Evolutionary conservation across 1,140 invertebrate species (phyloP).

Genomic region (Calosoma granatense): DNA sequence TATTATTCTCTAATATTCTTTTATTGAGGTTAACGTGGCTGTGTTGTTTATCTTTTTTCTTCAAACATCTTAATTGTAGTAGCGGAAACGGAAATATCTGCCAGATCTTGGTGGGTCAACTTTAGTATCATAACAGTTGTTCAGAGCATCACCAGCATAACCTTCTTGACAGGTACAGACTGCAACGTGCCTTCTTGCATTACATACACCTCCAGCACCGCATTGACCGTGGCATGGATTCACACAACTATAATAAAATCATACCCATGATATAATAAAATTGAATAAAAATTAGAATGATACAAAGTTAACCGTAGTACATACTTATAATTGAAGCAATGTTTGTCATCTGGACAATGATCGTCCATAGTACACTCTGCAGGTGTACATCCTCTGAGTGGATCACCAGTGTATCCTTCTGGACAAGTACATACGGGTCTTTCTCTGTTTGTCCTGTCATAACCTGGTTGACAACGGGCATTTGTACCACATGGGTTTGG

Average conservation of each 20-base stretch:
- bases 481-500: conserved; percentile 77
- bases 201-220: conserved; percentile 57
- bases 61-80: background rate
- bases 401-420: conserved; percentile 70
- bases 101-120: background rate
- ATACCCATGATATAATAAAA: conserved; percentile 14
- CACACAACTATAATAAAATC: conserved; percentile 46
- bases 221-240: conserved; percentile 73
- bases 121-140: conserved; percentile 32
- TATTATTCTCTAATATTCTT: no score
- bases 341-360: conserved; percentile 59
- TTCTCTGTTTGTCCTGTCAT: conserved; percentile 68
- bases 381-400: conserved; percentile 55
- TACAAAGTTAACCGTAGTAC: conserved; percentile 11
- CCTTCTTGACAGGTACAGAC: conserved; percentile 77
- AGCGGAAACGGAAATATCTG: background rate
- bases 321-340: conserved; percentile 58
- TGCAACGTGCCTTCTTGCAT: conserved; percentile 67
- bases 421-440: conserved; percentile 74
- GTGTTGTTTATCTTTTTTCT: no score
- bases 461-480: conserved; percentile 70
- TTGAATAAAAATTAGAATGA: conserved; percentile 1
- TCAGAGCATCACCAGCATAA: conserved; percentile 69
- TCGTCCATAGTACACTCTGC: conserved; percentile 65
- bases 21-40: no score